A percentile compares a stretch with the other conserved stretches of the same genome.
These are phyloP conservation scores for Numenius phaeopus DNA, from an alignment of 2,797 vertebrate genomes.

Conservation along the genomic window DNA sequence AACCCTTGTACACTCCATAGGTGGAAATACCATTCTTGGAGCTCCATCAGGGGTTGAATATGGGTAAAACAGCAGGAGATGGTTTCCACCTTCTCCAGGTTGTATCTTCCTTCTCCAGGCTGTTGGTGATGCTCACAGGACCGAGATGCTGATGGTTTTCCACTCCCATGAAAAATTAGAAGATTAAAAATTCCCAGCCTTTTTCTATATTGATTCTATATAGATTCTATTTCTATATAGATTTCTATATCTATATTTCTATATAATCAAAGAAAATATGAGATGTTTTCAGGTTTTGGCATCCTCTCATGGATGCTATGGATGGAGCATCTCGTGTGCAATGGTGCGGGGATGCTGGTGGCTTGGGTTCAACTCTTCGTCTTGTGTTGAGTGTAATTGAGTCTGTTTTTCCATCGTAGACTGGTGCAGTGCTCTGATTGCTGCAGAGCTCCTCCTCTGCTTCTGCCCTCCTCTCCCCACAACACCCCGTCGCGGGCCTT, in stretches of 20 bases:
- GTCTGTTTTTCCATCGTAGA: background rate
- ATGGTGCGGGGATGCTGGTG: background rate
- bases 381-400: background rate
- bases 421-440: background rate
- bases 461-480: background rate
- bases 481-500: rapidly evolving
- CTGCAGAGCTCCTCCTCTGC: background rate
- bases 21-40: background rate
- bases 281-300: background rate
- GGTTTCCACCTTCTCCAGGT: too few relatives aligned
- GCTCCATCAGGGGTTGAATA: background rate
- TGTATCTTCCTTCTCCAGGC: background rate
- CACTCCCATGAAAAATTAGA: background rate
- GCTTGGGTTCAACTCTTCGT: background rate
- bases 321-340: background rate
- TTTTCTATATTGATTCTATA: background rate
- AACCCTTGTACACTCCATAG: background rate
- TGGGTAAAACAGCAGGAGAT: background rate
- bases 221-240: too few relatives aligned
- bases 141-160: background rate
- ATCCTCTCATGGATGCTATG: rapidly evolving
- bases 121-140: background rate
- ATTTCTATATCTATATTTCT: too few relatives aligned
- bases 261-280: background rate
- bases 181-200: background rate